phyloP scores from a whole-genome alignment of 2,797 vertebrate genomes.

The Pseudochirops corinnae region DNA sequence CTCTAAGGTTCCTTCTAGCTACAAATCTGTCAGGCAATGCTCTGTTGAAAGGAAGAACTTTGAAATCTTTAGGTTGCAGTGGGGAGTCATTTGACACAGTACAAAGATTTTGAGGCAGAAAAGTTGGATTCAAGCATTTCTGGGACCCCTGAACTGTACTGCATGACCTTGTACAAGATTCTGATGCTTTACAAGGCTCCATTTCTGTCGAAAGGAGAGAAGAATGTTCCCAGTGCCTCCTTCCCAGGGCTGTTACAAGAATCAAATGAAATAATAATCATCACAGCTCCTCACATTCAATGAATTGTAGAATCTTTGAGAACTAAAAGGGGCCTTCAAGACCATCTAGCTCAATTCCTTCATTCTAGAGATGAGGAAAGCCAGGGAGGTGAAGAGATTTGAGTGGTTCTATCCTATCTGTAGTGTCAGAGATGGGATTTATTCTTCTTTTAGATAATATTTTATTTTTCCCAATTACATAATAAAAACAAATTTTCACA shows the following conservation, averaged over 20 bases:
- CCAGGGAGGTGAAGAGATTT: not conserved
- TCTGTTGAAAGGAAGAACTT: not conserved
- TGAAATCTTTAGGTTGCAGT: not conserved
- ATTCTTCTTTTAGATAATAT: not conserved
- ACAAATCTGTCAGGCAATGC: not conserved
- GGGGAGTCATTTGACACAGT: not conserved
- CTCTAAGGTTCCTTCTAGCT: not conserved
- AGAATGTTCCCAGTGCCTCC: not conserved
- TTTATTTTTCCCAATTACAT: not conserved
- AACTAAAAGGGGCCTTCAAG: not conserved
- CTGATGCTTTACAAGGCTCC: not conserved
- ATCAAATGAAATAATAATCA: not conserved
- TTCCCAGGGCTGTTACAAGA: not conserved
- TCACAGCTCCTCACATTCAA: not conserved
- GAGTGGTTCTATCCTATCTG: not conserved
- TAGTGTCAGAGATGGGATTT: not conserved
- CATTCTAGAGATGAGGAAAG: not conserved
- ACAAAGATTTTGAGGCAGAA: not conserved
- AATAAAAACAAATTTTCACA: not conserved
- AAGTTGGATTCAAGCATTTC: not conserved
- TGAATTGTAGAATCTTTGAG: not conserved
- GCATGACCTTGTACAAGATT: not conserved
- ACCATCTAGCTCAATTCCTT: not conserved
- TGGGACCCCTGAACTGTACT: not conserved
- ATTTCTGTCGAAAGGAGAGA: not conserved